These are phyloP conservation scores for Atherinomorus stipes DNA, from an alignment of 2,113 vertebrate genomes.

Conservation along the genomic window DNA sequence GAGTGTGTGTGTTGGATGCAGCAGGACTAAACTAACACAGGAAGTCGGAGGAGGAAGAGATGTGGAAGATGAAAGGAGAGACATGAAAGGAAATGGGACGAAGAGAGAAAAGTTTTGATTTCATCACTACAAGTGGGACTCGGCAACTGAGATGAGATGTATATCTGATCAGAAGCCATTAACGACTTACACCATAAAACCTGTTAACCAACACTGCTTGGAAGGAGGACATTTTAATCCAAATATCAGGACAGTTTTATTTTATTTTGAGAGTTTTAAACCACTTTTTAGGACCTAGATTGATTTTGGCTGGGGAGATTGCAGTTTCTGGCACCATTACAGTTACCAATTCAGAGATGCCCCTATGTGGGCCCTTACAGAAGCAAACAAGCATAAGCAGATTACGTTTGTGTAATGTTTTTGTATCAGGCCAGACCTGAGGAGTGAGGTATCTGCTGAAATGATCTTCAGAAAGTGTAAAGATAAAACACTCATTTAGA, in stretches of 20 bases:
- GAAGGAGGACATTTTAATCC: constrained; percentile 26
- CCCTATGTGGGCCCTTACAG: neutral
- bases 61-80: constrained; percentile 62
- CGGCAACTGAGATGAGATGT: constrained; percentile 57
- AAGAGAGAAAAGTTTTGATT: constrained; percentile 69
- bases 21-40: constrained; percentile 63
- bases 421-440: neutral
- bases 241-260: constrained; percentile 20
- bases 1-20: constrained; percentile 68
- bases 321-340: neutral
- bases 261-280: neutral
- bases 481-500: too few relatives aligned
- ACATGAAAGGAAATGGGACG: constrained; percentile 63
- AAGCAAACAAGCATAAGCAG: neutral
- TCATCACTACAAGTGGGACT: constrained; percentile 52
- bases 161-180: constrained; percentile 58
- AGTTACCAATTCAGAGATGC: neutral
- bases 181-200: constrained; percentile 49
- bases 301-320: neutral
- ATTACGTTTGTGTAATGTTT: neutral
- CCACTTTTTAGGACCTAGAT: too few relatives aligned
- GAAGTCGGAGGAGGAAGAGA: constrained; percentile 63
- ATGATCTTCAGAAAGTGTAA: neutral
- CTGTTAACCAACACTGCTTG: constrained; percentile 49
- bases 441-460: neutral